Conservation (phyloP, 1,140 invertebrate genomes). For the Papilio machaon region DNA sequence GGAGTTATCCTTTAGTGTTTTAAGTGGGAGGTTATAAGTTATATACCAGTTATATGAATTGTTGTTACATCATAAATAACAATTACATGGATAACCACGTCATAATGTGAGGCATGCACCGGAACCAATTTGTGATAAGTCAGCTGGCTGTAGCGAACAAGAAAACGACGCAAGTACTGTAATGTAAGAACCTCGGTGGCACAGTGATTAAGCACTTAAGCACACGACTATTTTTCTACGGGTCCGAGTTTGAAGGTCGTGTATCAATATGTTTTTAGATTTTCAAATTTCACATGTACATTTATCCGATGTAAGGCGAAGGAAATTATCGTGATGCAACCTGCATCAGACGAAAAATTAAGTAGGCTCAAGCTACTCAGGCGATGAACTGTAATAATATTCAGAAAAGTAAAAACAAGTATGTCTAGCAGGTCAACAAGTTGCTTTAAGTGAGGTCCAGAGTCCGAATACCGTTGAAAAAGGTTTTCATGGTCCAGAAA, state of each 20-base stretch:
- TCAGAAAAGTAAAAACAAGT: no score
- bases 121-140: conserved; percentile 8
- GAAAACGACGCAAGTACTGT: not conserved
- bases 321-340: no score
- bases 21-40: not conserved
- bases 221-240: not conserved
- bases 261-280: not conserved
- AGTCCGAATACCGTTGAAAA: no score
- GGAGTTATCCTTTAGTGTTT: not conserved
- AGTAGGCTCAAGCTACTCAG: no score
- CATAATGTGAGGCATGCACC: conserved; percentile 7
- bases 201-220: not conserved
- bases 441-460: no score
- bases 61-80: not conserved
- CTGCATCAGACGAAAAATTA: no score
- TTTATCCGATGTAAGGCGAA: no score
- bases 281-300: no score
- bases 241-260: not conserved
- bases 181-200: not conserved
- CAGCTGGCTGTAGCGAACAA: not conserved
- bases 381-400: no score
- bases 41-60: not conserved
- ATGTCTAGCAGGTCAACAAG: no score
- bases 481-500: no score
- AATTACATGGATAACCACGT: not conserved